A percentile compares a stretch with the other conserved stretches of the same genome.
These are phyloP conservation scores for Sebastes hubbsi DNA, from an alignment of 2,797 vertebrate species.

Conservation along the genomic window DNA sequence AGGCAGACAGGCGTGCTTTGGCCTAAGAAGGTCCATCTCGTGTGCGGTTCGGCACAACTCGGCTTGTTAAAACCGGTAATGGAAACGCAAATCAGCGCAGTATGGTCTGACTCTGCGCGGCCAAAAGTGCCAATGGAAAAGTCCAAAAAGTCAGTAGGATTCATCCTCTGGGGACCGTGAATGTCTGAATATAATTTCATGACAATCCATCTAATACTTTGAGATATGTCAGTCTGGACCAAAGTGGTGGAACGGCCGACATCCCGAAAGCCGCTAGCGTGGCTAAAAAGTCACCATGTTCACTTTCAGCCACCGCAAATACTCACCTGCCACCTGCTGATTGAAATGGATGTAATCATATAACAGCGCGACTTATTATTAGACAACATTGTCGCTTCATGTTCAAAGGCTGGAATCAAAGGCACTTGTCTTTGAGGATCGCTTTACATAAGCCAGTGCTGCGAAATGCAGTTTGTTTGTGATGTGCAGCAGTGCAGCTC, in stretches of 20 bases:
- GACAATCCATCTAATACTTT: no score
- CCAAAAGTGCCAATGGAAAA: no score
- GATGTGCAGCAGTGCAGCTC: neutral
- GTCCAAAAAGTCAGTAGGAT: no score
- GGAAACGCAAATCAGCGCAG: no score
- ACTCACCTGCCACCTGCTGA: conserved; percentile 49
- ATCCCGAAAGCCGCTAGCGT: neutral
- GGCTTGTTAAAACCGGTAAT: no score
- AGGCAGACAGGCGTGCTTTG: no score
- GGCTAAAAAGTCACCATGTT: neutral
- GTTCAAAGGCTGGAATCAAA: conserved; percentile 65
- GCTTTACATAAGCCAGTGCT: conserved; percentile 47
- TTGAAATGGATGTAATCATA: conserved; percentile 64
- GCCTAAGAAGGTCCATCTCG: no score
- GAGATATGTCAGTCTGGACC: no score
- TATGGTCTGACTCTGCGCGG: no score
- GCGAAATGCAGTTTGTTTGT: conserved; percentile 39
- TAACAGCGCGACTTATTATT: conserved; percentile 58
- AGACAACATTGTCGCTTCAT: conserved; percentile 48
- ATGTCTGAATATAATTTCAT: no score
- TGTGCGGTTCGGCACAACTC: no score
- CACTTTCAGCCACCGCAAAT: neutral
- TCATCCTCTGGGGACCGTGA: no score
- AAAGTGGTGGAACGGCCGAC: neutral
- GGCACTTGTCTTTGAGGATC: conserved; percentile 59